A percentile compares a stretch with the other conserved stretches of the same genome.
Evolutionary conservation across 1,140 invertebrate species (phyloP).

Genomic region (Cheumatopsyche charites): DNA sequence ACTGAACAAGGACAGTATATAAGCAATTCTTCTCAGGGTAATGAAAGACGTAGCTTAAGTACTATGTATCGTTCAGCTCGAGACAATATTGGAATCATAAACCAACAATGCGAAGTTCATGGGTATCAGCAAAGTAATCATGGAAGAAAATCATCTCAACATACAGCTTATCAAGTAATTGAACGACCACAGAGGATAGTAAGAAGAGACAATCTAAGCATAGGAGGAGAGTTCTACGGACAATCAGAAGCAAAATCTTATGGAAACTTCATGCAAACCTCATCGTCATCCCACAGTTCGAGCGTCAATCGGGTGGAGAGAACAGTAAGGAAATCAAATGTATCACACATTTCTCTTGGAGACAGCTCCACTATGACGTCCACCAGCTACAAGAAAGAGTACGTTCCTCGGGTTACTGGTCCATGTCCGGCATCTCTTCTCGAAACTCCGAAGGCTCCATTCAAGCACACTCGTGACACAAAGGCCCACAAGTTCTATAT

Average conservation of each 20-base stretch:
- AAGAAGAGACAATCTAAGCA: constrained; percentile 67
- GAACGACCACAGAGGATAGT: constrained; percentile 64
- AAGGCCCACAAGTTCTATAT: constrained; percentile 83
- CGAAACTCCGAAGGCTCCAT: constrained; percentile 73
- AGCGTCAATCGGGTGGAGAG: constrained; percentile 55
- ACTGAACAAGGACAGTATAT: constrained; percentile 73
- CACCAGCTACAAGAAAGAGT: constrained; percentile 80
- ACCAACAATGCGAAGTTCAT: constrained; percentile 57
- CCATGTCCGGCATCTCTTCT: constrained; percentile 80
- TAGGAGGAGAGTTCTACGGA: constrained; percentile 74
- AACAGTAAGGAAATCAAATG: constrained; percentile 67
- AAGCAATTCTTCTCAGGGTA: constrained; percentile 67
- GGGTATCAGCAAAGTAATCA: constrained; percentile 54
- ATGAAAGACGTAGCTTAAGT: constrained; percentile 75
- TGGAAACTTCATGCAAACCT: constrained; percentile 66
- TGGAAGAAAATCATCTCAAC: constrained; percentile 56
- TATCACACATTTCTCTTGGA: constrained; percentile 75
- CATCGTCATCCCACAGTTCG: constrained; percentile 54
- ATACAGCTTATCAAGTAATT: constrained; percentile 54
- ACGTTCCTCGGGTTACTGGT: constrained; percentile 68
- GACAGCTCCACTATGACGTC: constrained; percentile 62
- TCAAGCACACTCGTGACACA: constrained; percentile 81
- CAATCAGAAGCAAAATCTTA: constrained; percentile 70
- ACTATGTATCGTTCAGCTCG: constrained; percentile 71
- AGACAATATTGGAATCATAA: constrained; percentile 59